phyloP scores from a whole-genome alignment of 2,888 invertebrate species.

The Hydriomena furcata region DNA sequence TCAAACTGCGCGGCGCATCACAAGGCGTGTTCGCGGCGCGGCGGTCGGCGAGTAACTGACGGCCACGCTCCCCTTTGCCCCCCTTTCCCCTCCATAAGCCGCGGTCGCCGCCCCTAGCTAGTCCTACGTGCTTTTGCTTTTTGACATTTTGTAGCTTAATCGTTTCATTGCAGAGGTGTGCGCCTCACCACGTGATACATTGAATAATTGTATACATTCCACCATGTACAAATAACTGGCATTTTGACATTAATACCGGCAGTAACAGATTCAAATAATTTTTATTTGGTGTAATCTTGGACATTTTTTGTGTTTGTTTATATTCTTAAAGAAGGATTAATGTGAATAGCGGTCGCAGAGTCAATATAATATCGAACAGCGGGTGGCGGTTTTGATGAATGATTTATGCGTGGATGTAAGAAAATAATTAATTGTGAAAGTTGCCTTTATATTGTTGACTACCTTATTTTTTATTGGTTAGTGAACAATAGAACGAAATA shows the following conservation, averaged over 20 bases:
- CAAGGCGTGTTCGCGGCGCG: constrained; percentile 77
- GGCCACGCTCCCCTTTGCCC: constrained; percentile 72
- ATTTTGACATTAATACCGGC: constrained; percentile 31
- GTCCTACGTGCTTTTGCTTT: constrained; percentile 81
- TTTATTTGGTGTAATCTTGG: constrained; percentile 36
- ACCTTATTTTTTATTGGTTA: constrained; percentile 30
- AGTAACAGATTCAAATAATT: constrained; percentile 35
- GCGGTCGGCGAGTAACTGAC: constrained; percentile 79
- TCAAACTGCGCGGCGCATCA: constrained; percentile 73
- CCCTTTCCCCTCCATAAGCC: constrained; percentile 67
- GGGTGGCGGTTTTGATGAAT: constrained; percentile 58
- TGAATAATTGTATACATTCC: constrained; percentile 49
- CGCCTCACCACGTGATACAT: constrained; percentile 61
- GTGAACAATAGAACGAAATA: constrained; percentile 14
- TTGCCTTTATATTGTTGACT: constrained; percentile 42
- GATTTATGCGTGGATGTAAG: constrained; percentile 62
- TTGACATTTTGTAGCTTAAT: constrained; percentile 82
- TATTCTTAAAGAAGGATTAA: constrained; percentile 48
- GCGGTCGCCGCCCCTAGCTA: constrained; percentile 82
- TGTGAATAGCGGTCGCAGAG: constrained; percentile 54
- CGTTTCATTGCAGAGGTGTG: constrained; percentile 72
- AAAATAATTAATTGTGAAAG: constrained; percentile 50
- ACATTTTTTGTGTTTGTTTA: constrained; percentile 44
- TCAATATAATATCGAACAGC: constrained; percentile 57
- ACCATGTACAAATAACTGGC: constrained; percentile 34